phyloP scores from a whole-genome alignment of 2,888 invertebrate genomes.

The Ischnus inquisitorius region DNA sequence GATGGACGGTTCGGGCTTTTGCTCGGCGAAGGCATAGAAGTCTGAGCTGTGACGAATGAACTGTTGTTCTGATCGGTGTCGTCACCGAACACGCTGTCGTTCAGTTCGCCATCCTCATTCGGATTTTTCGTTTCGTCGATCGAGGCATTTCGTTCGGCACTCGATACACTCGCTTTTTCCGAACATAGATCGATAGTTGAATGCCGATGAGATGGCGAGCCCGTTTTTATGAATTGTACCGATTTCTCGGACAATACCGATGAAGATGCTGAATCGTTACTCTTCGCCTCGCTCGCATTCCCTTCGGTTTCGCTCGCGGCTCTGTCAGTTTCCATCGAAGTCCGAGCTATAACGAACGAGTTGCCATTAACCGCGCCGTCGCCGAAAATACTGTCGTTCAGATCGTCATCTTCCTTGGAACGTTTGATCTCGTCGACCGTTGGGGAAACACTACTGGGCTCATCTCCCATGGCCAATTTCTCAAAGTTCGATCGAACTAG shows the following conservation, averaged over 20 bases:
- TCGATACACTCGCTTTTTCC: neutral
- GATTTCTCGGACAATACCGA: no score
- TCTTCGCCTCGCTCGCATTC: no score
- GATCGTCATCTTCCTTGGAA: neutral
- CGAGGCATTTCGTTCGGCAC: neutral
- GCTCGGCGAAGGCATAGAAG: neutral
- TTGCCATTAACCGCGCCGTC: neutral
- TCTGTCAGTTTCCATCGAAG: neutral
- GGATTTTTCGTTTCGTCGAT: neutral
- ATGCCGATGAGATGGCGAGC: neutral
- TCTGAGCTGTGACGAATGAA: conserved; percentile 2
- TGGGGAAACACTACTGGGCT: no score
- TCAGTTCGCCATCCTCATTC: neutral
- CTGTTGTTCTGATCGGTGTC: neutral
- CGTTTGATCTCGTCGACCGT: neutral
- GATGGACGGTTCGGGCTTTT: neutral
- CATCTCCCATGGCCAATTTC: no score
- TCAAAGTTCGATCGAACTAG: no score
- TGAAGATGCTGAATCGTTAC: no score
- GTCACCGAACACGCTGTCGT: conserved; percentile 37
- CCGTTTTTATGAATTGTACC: no score
- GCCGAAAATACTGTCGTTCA: conserved; percentile 32
- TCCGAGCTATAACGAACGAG: conserved; percentile 1
- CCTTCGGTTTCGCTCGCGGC: no score
- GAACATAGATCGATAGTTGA: neutral